Percentiles rank a stretch among this genome's conserved stretches.
These are phyloP conservation scores for Hyperoplus immaculatus DNA, from an alignment of 2,797 vertebrate genomes.

Conservation along the genomic window DNA sequence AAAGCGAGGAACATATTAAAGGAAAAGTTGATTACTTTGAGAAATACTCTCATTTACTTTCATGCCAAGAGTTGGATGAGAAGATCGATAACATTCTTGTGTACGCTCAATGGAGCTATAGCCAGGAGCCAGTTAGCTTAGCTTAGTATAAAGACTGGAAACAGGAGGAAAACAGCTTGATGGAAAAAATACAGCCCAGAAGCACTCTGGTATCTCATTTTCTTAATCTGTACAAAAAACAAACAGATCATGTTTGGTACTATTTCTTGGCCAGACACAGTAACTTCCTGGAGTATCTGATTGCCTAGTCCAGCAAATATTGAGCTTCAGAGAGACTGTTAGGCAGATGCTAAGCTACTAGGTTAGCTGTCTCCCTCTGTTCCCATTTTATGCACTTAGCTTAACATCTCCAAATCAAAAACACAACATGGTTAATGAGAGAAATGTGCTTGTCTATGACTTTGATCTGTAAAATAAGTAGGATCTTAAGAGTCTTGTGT, in stretches of 20 bases:
- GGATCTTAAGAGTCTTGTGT: background rate
- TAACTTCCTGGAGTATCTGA: background rate
- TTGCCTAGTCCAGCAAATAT: background rate
- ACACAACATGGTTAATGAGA: too few species aligned
- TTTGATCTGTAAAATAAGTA: too few species aligned
- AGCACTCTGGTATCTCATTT: background rate
- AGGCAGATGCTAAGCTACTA: background rate
- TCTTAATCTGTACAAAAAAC: background rate
- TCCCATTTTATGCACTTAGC: background rate
- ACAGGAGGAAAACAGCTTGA: background rate
- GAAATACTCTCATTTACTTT: background rate
- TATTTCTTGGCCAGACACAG: background rate
- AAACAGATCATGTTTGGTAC: background rate
- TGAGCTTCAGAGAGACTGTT: background rate
- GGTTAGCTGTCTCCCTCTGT: background rate
- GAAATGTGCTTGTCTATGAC: too few species aligned
- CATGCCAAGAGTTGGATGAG: background rate
- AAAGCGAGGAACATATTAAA: background rate
- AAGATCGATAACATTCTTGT: background rate
- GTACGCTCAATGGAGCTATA: background rate
- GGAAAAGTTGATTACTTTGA: background rate
- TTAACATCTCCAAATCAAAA: background rate
- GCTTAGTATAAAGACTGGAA: background rate
- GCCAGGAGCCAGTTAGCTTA: background rate
- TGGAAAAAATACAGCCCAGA: background rate